Evolutionary conservation across 2,888 invertebrate genomes (phyloP).

Genomic region (Ditula angustiorana): DNA sequence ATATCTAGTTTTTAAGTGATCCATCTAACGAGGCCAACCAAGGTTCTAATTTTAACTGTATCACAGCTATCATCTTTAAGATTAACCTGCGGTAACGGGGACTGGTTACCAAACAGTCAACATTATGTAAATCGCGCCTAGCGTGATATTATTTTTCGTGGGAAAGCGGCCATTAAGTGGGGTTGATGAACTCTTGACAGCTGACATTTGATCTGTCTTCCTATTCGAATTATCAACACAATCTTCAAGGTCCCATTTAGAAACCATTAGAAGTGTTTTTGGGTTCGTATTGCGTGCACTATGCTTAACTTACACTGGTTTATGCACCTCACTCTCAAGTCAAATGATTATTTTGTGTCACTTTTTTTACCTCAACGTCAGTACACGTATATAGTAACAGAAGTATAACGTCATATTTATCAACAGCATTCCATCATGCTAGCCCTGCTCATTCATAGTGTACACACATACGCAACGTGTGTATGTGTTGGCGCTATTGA

Average conservation of each 20-base stretch:
- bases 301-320: too few species aligned
- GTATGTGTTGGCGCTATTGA: conserved; percentile 50
- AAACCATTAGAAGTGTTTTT: too few species aligned
- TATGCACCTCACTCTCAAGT: too few species aligned
- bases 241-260: too few species aligned
- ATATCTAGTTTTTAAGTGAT: too few species aligned
- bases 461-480: background rate
- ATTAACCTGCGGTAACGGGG: conserved; percentile 2
- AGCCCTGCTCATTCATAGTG: conserved; percentile 11
- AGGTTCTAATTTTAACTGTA: background rate
- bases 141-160: conserved; percentile 23
- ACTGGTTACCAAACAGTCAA: conserved; percentile 22
- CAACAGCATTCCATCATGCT: conserved; percentile 25
- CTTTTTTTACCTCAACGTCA: too few species aligned
- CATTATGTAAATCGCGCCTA: conserved; percentile 26
- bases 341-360: too few species aligned
- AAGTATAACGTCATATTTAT: conserved; percentile 10
- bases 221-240: conserved; percentile 28
- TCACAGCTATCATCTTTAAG: background rate
- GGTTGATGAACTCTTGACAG: conserved; percentile 21
- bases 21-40: background rate
- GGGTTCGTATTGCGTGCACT: too few species aligned
- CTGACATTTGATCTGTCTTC: conserved; percentile 31
- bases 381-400: background rate
- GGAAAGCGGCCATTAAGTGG: conserved; percentile 15